A percentile compares a stretch with the other conserved stretches of the same genome.
Evolutionary conservation across 2,888 invertebrate species (phyloP).

Genomic region (Lampropteryx suffumata): DNA sequence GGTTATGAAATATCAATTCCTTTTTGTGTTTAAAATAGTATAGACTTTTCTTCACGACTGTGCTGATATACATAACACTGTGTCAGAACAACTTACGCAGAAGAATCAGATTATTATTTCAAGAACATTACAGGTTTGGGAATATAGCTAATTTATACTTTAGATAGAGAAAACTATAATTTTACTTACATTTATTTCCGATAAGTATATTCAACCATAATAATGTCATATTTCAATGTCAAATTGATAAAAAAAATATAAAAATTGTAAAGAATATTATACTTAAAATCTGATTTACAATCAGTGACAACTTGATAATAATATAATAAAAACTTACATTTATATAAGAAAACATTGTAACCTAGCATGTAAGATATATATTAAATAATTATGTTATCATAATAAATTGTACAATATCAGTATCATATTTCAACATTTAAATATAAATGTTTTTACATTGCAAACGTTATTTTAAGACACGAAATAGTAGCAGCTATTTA

Average conservation of each 20-base stretch:
- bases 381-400: constrained; percentile 50
- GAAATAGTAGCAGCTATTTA: background rate
- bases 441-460: constrained; percentile 22
- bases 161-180: constrained; percentile 1
- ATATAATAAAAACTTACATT: constrained; percentile 62
- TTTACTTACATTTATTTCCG: constrained; percentile 19
- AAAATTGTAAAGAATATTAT: constrained; percentile 44
- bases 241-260: constrained; percentile 59
- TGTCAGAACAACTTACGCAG: too few relatives aligned
- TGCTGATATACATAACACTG: constrained; percentile 17
- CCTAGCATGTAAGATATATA: constrained; percentile 71
- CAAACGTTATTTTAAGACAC: constrained; percentile 15
- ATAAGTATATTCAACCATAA: constrained; percentile 30
- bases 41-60: constrained; percentile 31
- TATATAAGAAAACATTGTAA: constrained; percentile 63
- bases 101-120: too few relatives aligned
- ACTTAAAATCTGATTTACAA: constrained; percentile 66
- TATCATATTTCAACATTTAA: constrained; percentile 49
- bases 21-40: background rate
- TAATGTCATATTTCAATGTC: constrained; percentile 47
- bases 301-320: constrained; percentile 57
- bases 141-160: background rate
- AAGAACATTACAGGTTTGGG: background rate
- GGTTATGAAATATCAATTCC: constrained; percentile 7
- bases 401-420: constrained; percentile 74